Conservation (phyloP, 2,113 vertebrate species). For the Callospermophilus lateralis region DNA sequence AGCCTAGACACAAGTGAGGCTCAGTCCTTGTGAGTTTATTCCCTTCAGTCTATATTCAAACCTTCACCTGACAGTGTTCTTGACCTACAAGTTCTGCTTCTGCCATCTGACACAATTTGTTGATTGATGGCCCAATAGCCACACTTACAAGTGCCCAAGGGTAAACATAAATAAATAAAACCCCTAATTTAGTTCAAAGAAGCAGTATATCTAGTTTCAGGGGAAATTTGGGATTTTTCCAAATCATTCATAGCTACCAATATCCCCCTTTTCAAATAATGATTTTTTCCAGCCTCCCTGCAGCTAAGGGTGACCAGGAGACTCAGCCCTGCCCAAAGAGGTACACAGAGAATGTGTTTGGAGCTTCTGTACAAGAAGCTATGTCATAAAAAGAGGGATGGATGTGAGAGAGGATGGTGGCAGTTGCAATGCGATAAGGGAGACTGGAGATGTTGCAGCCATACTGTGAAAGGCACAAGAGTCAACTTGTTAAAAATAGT, state of each 20-base stretch:
- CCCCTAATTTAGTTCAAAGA: background rate
- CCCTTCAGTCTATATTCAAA: background rate
- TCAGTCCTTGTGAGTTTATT: background rate
- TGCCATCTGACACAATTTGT: background rate
- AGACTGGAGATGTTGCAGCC: background rate
- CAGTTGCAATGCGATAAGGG: background rate
- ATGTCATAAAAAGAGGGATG: background rate
- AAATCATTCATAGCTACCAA: background rate
- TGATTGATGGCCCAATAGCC: background rate
- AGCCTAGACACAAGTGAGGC: background rate
- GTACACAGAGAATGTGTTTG: no score
- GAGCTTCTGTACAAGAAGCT: background rate
- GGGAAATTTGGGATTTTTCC: background rate
- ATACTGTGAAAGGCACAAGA: background rate
- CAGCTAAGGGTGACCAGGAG: background rate
- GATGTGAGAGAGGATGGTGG: background rate
- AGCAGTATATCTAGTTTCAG: background rate
- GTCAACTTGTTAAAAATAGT: background rate
- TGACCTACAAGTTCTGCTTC: background rate
- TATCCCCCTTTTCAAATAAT: background rate
- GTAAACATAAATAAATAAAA: background rate
- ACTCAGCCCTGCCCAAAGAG: background rate
- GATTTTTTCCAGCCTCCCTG: background rate
- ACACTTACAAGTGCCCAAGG: background rate
- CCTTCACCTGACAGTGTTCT: background rate